Conservation (phyloP, 2,888 invertebrate genomes). For the Caenorhabditis parvicauda region DNA sequence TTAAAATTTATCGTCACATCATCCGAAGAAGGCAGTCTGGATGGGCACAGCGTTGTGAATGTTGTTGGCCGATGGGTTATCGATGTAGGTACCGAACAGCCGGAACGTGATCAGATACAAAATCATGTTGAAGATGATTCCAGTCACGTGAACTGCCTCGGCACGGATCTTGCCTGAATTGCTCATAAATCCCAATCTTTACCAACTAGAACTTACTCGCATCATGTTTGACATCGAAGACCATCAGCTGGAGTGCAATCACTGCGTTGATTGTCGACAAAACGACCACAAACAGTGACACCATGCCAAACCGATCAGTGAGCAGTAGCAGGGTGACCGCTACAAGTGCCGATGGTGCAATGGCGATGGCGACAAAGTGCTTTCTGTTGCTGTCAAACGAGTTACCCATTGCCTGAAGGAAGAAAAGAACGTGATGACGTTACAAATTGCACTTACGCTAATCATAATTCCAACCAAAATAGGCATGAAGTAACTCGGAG, state of each 20-base stretch:
- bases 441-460: slow-evolving; percentile 8
- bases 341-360: slow-evolving; percentile 24
- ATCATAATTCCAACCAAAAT: slow-evolving; percentile 34
- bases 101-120: slow-evolving; percentile 21
- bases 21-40: slow-evolving; percentile 11
- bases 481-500: slow-evolving; percentile 38
- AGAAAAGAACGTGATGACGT: no score
- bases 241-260: slow-evolving; percentile 20
- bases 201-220: not conserved
- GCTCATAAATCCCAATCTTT: not conserved
- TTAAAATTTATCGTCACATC: no score
- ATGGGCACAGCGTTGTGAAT: slow-evolving; percentile 13
- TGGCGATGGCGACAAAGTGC: slow-evolving; percentile 16
- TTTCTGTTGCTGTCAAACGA: slow-evolving; percentile 20
- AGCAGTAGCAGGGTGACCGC: slow-evolving; percentile 10
- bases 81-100: slow-evolving; percentile 16
- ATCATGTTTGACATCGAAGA: slow-evolving; percentile 17
- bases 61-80: slow-evolving; percentile 14
- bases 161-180: slow-evolving; percentile 4
- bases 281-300: no score
- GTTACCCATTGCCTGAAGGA: slow-evolving; percentile 22
- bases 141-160: slow-evolving; percentile 18
- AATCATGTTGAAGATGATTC: slow-evolving; percentile 22
- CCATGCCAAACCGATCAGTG: slow-evolving; percentile 14
- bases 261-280: slow-evolving; percentile 16